A percentile compares a stretch with the other conserved stretches of the same genome.
Evolutionary conservation across 2,797 vertebrate species (phyloP).

Genomic region (Nothura maculosa): DNA sequence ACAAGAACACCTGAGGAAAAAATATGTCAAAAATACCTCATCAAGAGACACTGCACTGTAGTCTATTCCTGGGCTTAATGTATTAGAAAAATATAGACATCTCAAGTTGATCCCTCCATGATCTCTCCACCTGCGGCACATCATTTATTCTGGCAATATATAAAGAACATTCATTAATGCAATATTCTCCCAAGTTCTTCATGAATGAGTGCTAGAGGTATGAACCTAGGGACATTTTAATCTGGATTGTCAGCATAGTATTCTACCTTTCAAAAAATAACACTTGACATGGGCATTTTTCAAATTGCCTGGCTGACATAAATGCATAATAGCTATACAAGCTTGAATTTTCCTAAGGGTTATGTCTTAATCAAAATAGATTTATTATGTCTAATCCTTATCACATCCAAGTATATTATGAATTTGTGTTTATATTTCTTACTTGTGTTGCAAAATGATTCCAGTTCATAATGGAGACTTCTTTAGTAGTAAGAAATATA

Average conservation of each 20-base stretch:
- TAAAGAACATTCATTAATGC: slow-evolving; percentile 15
- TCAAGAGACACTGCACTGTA: background rate
- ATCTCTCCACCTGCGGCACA: slow-evolving; percentile 12
- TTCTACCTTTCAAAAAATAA: background rate
- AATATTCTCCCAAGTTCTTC: slow-evolving; percentile 3
- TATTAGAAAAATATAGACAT: slow-evolving; percentile 41
- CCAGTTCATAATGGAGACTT: background rate
- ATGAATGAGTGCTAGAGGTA: slow-evolving; percentile 13
- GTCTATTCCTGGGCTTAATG: background rate
- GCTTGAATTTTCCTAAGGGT: background rate
- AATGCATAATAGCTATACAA: background rate
- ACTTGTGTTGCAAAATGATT: background rate
- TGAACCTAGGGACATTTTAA: slow-evolving; percentile 8
- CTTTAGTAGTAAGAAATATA: background rate
- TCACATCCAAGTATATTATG: background rate
- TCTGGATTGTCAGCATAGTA: background rate
- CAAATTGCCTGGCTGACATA: background rate
- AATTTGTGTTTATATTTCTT: slow-evolving; percentile 4
- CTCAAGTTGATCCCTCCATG: slow-evolving; percentile 9
- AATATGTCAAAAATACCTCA: slow-evolving; percentile 7
- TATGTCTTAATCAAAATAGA: slow-evolving; percentile 8
- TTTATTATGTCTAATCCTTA: background rate
- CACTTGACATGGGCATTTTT: background rate
- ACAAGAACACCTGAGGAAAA: slow-evolving; percentile 37
- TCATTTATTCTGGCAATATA: slow-evolving; percentile 15